These are phyloP conservation scores for Carapus acus DNA, from an alignment of 2,797 vertebrate species.

Conservation along the genomic window DNA sequence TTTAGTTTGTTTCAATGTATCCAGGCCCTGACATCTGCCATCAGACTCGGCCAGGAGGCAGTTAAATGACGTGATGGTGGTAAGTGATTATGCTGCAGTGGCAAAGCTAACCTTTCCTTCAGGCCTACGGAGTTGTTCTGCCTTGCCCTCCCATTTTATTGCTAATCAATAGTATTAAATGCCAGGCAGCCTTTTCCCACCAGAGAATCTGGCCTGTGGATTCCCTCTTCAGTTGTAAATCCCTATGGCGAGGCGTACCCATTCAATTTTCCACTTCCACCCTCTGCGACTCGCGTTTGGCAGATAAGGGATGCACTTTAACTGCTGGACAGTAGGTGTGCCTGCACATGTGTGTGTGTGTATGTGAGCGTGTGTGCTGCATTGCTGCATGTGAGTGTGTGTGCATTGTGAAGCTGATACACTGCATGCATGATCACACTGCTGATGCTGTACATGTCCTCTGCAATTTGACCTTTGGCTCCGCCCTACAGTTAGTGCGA, in stretches of 20 bases:
- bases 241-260: constrained; percentile 34
- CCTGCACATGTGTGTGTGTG: constrained; percentile 6
- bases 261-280: constrained; percentile 59
- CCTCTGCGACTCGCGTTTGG: constrained; percentile 32
- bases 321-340: constrained; percentile 23
- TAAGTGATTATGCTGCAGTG: constrained; percentile 37
- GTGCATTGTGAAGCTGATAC: background rate
- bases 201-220: constrained; percentile 39
- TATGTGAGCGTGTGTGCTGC: background rate
- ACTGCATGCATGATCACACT: constrained; percentile 5
- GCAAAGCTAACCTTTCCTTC: constrained; percentile 44
- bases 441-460: constrained; percentile 7
- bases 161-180: constrained; percentile 68
- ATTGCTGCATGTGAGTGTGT: too few relatives aligned
- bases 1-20: too few relatives aligned
- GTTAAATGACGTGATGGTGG: constrained; percentile 27
- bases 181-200: constrained; percentile 48
- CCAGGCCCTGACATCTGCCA: too few relatives aligned
- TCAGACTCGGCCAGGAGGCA: constrained; percentile 18
- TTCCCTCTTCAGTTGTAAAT: constrained; percentile 57
- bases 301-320: constrained; percentile 44
- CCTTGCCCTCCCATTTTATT: constrained; percentile 52
- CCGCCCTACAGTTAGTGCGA: constrained; percentile 10
- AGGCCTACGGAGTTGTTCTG: constrained; percentile 33
- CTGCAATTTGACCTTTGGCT: constrained; percentile 25